A percentile compares a stretch with the other conserved stretches of the same genome.
Evolutionary conservation across 2,113 vertebrate genomes (phyloP).

Genomic region (Dromaius novaehollandiae): DNA sequence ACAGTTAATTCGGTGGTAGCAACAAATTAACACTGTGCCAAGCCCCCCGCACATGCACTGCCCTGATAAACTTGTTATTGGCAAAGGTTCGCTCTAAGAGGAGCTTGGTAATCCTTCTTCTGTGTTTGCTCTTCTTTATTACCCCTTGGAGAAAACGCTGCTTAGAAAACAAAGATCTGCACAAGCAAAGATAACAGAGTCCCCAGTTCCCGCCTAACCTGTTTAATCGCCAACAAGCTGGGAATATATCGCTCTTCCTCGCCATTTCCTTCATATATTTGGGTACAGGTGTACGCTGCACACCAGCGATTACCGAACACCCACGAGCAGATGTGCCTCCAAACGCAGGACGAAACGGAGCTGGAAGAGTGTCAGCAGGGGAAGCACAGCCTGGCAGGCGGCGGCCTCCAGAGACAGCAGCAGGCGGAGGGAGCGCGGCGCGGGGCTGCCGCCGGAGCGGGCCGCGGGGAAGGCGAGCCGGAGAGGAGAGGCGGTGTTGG

Average conservation of each 20-base stretch:
- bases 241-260: conserved; percentile 55
- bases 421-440: neutral
- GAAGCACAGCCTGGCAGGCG: conserved; percentile 56
- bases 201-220: conserved; percentile 78
- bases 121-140: conserved; percentile 84
- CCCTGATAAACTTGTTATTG: conserved; percentile 95
- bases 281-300: conserved; percentile 38
- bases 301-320: conserved; percentile 41
- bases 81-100: conserved; percentile 86
- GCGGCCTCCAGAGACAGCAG: conserved; percentile 38
- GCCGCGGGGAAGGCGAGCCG: no score
- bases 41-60: conserved; percentile 82
- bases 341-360: conserved; percentile 39
- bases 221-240: conserved; percentile 81
- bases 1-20: conserved; percentile 84
- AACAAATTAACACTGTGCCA: conserved; percentile 81
- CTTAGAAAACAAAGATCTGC: conserved; percentile 90
- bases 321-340: conserved; percentile 47
- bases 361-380: conserved; percentile 54
- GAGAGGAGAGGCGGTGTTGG: neutral
- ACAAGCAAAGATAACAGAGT: conserved; percentile 87
- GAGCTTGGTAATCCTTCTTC: conserved; percentile 83
- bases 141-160: conserved; percentile 86
- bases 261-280: conserved; percentile 18
- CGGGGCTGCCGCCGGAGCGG: neutral